Evolutionary conservation across 2,888 invertebrate species (phyloP).

Genomic region (Plagodis pulveraria): DNA sequence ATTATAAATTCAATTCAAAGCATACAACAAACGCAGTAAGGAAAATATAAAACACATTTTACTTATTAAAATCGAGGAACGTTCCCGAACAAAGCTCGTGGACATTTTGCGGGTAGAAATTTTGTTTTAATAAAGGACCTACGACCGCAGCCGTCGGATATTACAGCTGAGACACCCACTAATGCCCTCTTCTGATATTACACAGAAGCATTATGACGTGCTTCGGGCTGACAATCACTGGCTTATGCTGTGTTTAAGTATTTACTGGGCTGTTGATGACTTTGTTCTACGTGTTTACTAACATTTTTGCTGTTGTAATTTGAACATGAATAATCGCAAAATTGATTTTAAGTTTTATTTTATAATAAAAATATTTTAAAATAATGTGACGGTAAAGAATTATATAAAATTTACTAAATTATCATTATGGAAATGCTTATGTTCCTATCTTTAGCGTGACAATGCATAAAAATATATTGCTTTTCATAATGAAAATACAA

Average conservation of each 20-base stretch:
- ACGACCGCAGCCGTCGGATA: constrained; percentile 74
- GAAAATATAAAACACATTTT: constrained; percentile 43
- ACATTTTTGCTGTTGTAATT: constrained; percentile 21
- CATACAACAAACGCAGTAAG: constrained; percentile 21
- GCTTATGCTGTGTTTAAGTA: constrained; percentile 57
- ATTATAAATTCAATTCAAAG: constrained; percentile 11
- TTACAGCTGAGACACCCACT: constrained; percentile 76
- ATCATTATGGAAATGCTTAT: too few species aligned
- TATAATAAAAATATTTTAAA: too few species aligned
- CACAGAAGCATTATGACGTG: constrained; percentile 77
- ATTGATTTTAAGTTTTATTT: too few species aligned
- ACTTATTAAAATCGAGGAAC: constrained; percentile 52
- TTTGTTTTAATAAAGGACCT: constrained; percentile 83
- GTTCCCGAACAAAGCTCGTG: constrained; percentile 62
- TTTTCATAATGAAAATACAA: too few species aligned
- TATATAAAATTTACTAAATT: too few species aligned
- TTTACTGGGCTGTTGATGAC: constrained; percentile 44
- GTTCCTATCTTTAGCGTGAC: too few species aligned
- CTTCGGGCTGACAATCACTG: constrained; percentile 75
- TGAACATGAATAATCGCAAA: too few species aligned
- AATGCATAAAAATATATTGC: too few species aligned
- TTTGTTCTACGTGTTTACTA: constrained; percentile 38
- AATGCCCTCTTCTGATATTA: constrained; percentile 80
- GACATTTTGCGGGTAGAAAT: constrained; percentile 78
- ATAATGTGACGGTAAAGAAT: too few species aligned